These are phyloP conservation scores for Amphipyra tragopoginis DNA, from an alignment of 2,888 invertebrate genomes.

Conservation along the genomic window DNA sequence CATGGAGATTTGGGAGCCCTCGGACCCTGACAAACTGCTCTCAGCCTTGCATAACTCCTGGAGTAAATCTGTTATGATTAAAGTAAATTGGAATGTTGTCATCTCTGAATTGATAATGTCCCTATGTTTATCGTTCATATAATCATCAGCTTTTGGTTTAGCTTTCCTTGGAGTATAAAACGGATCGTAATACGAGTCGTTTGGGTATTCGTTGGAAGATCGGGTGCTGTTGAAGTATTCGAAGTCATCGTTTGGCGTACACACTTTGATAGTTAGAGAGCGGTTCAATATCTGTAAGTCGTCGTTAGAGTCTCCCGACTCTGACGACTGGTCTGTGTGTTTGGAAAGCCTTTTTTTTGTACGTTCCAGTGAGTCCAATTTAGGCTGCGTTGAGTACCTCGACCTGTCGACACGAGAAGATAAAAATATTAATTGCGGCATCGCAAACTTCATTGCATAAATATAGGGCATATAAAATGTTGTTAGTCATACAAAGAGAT, in stretches of 20 bases:
- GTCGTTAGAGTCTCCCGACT: slow-evolving; percentile 85
- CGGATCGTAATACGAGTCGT: slow-evolving; percentile 79
- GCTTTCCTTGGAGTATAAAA: slow-evolving; percentile 75
- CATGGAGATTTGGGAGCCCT: slow-evolving; percentile 88
- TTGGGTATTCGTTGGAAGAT: slow-evolving; percentile 76
- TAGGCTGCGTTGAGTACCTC: slow-evolving; percentile 66
- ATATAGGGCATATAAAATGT: neutral
- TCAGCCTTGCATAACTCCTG: slow-evolving; percentile 89
- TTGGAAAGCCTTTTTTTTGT: slow-evolving; percentile 66
- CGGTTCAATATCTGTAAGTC: slow-evolving; percentile 86
- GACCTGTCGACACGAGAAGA: slow-evolving; percentile 63
- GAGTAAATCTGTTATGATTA: slow-evolving; percentile 89
- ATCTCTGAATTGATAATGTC: slow-evolving; percentile 88
- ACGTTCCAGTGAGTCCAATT: slow-evolving; percentile 67
- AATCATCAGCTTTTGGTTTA: slow-evolving; percentile 87
- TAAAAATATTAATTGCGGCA: neutral
- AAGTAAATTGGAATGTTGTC: slow-evolving; percentile 88
- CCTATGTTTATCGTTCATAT: slow-evolving; percentile 86
- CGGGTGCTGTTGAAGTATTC: slow-evolving; percentile 89
- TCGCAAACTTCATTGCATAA: neutral
- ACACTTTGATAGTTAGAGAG: slow-evolving; percentile 88
- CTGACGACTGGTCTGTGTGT: slow-evolving; percentile 78
- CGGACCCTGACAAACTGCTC: slow-evolving; percentile 85
- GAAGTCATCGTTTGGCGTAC: slow-evolving; percentile 90
- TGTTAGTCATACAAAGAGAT: neutral